Base-by-base conservation (phyloP, 2,113 vertebrate species). In the Lophotis ruficrista region DNA sequence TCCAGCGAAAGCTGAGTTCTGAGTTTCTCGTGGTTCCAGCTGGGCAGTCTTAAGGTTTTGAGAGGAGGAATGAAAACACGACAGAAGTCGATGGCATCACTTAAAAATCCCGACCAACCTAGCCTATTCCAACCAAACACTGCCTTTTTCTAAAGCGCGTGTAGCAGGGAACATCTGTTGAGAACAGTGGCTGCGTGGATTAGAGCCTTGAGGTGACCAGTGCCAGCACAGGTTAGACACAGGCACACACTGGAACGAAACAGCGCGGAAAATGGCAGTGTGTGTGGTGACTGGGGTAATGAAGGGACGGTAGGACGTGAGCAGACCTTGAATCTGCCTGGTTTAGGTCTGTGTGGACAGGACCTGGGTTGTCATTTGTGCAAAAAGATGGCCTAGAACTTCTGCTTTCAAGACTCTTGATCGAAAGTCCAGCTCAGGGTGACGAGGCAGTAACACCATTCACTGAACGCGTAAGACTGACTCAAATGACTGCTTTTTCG, bases 181-280 rank as follows among this genome's bases (percentile, higher is more conserved):
- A 13, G 57, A 33, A 7, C 14, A 9, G n/a, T 1, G 45, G 66
- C 56, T 30, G 50, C 1, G 0, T 5, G 73, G 62, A 2, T 18
- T 10, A 24, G 53, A 2, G 4, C 33, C 25, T 12, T 20, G 68
- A 35, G 72, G 7, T n/a, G 64, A n/a, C 4, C 7, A 3, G 47
- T 45, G 8, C 10, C 62, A 14, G 68, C 0, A 2, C 14, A 30
- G 71, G 22, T 4, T 35, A 35, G 60, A 12, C 9, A 1, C 17
- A 9, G 21, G 41, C 28, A 8, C 21, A 7, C 2, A 0, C 1
- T 37, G 78, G 48, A 14, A 8, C 15, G n/a, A 17, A 86, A 5
- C 24, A 28, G 75, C 1, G 0, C 33, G 50, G 93, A 23, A 75
- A 43, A 35, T 8, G 48, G 10, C 76, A 22, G 27, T 14, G 2